phyloP scores from a whole-genome alignment of 2,113 vertebrate genomes.

The Oceanites oceanicus region DNA sequence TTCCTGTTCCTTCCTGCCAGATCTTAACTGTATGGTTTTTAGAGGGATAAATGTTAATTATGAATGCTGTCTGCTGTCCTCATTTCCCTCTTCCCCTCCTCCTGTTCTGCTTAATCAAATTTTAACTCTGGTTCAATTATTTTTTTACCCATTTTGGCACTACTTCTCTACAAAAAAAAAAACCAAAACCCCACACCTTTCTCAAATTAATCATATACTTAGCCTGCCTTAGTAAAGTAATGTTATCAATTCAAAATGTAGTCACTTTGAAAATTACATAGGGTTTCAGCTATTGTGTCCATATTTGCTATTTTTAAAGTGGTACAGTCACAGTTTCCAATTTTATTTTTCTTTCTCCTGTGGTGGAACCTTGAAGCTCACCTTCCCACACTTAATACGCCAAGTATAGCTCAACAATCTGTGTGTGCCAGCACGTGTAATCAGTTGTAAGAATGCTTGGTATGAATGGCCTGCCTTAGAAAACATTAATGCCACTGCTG shows the following conservation, averaged over 20 bases:
- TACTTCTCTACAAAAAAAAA: neutral
- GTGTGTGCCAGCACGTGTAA: neutral
- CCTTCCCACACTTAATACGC: neutral
- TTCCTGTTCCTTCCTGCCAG: neutral
- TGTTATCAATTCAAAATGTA: neutral
- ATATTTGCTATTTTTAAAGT: neutral
- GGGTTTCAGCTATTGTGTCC: neutral
- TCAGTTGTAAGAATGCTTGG: neutral
- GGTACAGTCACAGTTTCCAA: neutral
- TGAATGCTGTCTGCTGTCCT: neutral
- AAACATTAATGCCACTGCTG: neutral
- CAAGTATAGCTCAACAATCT: neutral
- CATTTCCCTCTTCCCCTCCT: neutral
- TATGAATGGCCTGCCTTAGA: neutral
- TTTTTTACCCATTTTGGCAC: neutral
- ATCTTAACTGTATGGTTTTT: conserved; percentile 14
- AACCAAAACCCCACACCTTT: neutral
- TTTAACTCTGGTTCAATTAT: conserved; percentile 30
- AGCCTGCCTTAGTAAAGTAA: neutral
- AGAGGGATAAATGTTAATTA: conserved; percentile 31
- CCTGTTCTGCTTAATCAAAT: conserved; percentile 29
- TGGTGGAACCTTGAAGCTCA: neutral
- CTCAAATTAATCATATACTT: neutral
- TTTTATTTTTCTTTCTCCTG: neutral
- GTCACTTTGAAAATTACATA: neutral